Evolutionary conservation across 2,797 vertebrate genomes (phyloP), one percentile per base, ranked within the genome.

Genomic region (Crenichthys baileyi): DNA sequence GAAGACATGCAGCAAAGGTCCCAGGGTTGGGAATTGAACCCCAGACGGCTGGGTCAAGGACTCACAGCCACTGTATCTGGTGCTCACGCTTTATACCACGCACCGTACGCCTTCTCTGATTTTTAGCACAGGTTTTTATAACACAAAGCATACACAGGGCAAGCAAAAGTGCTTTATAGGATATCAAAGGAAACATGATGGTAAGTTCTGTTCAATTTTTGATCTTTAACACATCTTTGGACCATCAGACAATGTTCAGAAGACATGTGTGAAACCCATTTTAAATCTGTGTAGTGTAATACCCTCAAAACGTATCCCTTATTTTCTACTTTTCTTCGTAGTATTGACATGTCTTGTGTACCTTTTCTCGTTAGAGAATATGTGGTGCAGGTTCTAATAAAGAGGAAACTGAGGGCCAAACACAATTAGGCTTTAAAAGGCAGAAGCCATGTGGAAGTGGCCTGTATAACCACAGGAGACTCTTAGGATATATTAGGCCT

Each of bases 361-460:
- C 44, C 29, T 56, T 85, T 86, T 87, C 75, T 85, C 89, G 84
- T 81, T 76, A 50, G 74, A 87, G 82, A 83, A 82, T 83, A 86
- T 82, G 77, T 48, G 85, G 86, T 84, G 88, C 88, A 88, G 88
- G 83, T 92, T 90, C 89, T 90, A 90, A 91, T 90, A 90, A 88
- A 94, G 83, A 92, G 90, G 91, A 91, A 93, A 88, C 87, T 77
- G 72, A 88, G 77, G 88, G 88, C 90, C 90, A 91, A 93, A 90
- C 90, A 92, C 78, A 88, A 85, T 89, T 75, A 82, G 53, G 79
- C 78, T 91, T 90, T 90, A 91, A 91, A 92, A 88, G 36, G 36
- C 36, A 36, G 36, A 36, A 88, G 87, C 89, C 87, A 90, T 90
- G 90, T 90, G 91, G 90, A 92, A 91, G 87, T 82, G 80, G 86